Evolutionary conservation across 1,140 invertebrate genomes (phyloP), one percentile per base, ranked within the genome.

Genomic region (Ganaspis sp.): DNA sequence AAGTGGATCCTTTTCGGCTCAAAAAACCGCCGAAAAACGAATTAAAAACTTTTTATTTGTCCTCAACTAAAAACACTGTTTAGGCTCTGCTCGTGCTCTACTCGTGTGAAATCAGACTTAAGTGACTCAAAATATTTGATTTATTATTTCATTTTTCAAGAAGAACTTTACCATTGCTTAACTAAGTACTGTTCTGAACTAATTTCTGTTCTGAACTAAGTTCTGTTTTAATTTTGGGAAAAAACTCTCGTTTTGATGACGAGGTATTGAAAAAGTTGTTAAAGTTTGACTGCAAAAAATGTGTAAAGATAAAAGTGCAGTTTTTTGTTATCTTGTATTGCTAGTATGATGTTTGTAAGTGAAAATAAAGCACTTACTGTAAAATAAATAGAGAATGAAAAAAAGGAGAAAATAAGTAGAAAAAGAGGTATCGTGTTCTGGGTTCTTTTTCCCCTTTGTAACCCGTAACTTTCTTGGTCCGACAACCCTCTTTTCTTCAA

Each of bases 381-480:
- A 26, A 58, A 29, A 64, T 29, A 64, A 64, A 64, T 29, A 64
- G 58, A 29, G 23, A 64, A 29, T 26, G 6, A 64, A 64, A 29
- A 34, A 64, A 15, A 64, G 11, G 23, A 26, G 54, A 26, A 64
- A 26, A 64, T 1, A 26, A 64, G 23, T 19, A 77, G 19, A 78
- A 79, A 79, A 76, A 79, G 74, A 80, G 81, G 75, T 81, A 81
- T 81, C 76, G 58, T 80, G 70, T 79, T 74, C 49, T 49, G 21
- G 37, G 71, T 78, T 83, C 80, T 80, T 74, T 76, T 79, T 76
- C 38, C 69, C 58, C 76, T 85, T 87, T 86, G 85, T 84, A 80
- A 80, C 79, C 81, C 80, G 85, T 83, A 87, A 88, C 85, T 88
- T 88, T 87, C 86, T 86, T 84, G 82, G 86, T 86, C 82, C 82